Base-by-base conservation (phyloP, 2,797 vertebrate species). In the Limnodromus scolopaceus region DNA sequence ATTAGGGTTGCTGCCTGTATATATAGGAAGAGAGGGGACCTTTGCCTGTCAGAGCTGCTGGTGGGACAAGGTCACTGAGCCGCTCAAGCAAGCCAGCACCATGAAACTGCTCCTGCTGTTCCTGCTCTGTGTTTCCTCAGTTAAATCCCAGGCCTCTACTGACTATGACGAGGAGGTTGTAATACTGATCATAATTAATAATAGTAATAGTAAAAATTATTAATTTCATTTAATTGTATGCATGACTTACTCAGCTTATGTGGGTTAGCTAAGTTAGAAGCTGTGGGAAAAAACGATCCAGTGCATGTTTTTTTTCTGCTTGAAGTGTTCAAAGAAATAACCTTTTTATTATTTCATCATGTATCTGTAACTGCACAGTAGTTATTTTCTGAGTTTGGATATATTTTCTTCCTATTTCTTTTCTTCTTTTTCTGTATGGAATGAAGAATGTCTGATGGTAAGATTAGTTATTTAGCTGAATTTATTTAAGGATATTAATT, bases 21-120 rank as follows among this genome's bases (percentile, higher is more conserved):
- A 97, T 97, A 96, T 92, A 92, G 41, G 92, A 70, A 15, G 48
- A 55, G 60, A 74, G 49, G 49, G 32, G 80, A 76, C 38, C 45
- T 93, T 58, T 83, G 57, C 34, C n/a, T 61, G 22, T 49, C 70
- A 93, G 81, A 84, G 70, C 92, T 72, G 77, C 74, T 76, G 87
- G 36, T 80, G 93, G 72, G 80, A 89, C 90, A 93, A 86, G 69
- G 54, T 68, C 96, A 86, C 75, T 36, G 86, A 97, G 94, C 55
- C 80, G 76, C 91, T 94, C 45, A 39, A 86, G 83, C 92, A 85
- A 87, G 49, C 55, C 80, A 86, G 91, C 93, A 94, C 88, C 84
- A 98, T 99, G 98, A 99, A 97, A 96, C 76, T 96, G 80, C 83
- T 98, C 19, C 96, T 98, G 72, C 63, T 99, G n/a, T 82, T 99